Evolutionary conservation across 1,140 invertebrate species (phyloP), one percentile per base, ranked within the genome.

Genomic region (Choristoneura fumiferana): DNA sequence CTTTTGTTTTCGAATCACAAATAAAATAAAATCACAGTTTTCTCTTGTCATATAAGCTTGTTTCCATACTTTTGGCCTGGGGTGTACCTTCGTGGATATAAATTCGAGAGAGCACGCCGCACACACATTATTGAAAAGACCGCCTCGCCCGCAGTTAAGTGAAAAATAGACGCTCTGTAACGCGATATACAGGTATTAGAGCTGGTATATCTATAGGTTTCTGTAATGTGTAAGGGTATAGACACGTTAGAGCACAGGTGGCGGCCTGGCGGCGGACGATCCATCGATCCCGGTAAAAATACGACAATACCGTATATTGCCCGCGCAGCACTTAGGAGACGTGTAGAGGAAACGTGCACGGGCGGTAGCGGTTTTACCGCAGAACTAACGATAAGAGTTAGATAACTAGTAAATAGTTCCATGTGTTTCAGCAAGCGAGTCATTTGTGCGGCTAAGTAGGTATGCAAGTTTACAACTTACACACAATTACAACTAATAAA

Each of bases 231-330:
- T 40, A 13, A 38, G 63, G 69, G 70, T 67, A 69, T 62, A 40
- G 65, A 67, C 65, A 71, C 67, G 69, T 62, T 68, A 71, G 71
- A 73, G 75, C 73, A 72, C 78, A 83, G 78, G 78, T 83, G 80
- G 64, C 61, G 67, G 61, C 58, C 22, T n/a, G n/a, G n/a, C 22
- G 22, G 22, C 22, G 54, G 66, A 67, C 67, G 66, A 60, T 62
- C 67, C 76, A 80, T 81, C 78, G 80, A 83, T 81, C 76, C 75
- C 71, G 65, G 67, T 70, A 73, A 78, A 81, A 83, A 81, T 83
- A 78, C 76, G 69, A 78, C 76, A 75, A 80, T 76, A 67, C 72
- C 67, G 59, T 66, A 68, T 79, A 74, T 74, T 68, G 70, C 76
- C 63, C 76, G 72, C 67, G 62, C 63, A 4, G n/a, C 69, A 68